phyloP scores from a whole-genome alignment of 2,797 vertebrate species.

The Centropyge bicolor region DNA sequence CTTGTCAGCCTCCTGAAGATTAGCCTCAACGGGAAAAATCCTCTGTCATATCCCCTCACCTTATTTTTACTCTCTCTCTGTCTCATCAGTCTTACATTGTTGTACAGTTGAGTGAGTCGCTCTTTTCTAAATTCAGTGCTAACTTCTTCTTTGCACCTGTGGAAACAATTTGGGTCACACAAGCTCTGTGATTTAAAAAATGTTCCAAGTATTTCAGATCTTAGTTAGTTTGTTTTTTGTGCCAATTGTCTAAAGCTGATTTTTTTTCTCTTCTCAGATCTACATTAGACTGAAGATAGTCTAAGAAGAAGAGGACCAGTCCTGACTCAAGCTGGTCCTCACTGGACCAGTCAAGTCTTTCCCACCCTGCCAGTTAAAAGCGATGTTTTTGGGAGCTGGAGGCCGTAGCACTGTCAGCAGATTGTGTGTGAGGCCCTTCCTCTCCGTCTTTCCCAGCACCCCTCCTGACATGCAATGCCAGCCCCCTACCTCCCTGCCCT shows the following conservation, averaged over 20 bases:
- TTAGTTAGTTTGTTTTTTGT: constrained; percentile 25
- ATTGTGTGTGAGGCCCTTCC: constrained; percentile 70
- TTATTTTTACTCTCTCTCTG: constrained; percentile 45
- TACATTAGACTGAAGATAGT: constrained; percentile 26
- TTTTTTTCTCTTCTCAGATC: constrained; percentile 42
- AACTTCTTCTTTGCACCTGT: constrained; percentile 22
- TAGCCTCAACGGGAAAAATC: constrained; percentile 76
- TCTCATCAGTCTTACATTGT: constrained; percentile 45
- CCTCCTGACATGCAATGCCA: constrained; percentile 82
- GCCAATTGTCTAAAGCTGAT: constrained; percentile 2
- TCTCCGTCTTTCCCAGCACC: constrained; percentile 60
- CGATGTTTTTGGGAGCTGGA: constrained; percentile 79
- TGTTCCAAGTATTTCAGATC: constrained; percentile 9
- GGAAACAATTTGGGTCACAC: constrained; percentile 36
- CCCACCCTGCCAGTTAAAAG: constrained; percentile 54
- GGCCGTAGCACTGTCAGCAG: constrained; percentile 61
- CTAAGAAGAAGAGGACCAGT: constrained; percentile 14
- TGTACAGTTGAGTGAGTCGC: constrained; percentile 49
- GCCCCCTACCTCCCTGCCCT: constrained; percentile 70
- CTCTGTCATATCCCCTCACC: constrained; percentile 75
- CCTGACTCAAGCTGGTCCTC: constrained; percentile 41
- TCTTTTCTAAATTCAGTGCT: constrained; percentile 41
- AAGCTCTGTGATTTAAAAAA: constrained; percentile 29
- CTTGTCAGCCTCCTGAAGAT: constrained; percentile 80
- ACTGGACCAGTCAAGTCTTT: constrained; percentile 65